Percentiles rank a stretch among this genome's conserved stretches.
These are phyloP conservation scores for Sitodiplosis mosellana DNA, from an alignment of 1,140 invertebrate species.

Conservation along the genomic window DNA sequence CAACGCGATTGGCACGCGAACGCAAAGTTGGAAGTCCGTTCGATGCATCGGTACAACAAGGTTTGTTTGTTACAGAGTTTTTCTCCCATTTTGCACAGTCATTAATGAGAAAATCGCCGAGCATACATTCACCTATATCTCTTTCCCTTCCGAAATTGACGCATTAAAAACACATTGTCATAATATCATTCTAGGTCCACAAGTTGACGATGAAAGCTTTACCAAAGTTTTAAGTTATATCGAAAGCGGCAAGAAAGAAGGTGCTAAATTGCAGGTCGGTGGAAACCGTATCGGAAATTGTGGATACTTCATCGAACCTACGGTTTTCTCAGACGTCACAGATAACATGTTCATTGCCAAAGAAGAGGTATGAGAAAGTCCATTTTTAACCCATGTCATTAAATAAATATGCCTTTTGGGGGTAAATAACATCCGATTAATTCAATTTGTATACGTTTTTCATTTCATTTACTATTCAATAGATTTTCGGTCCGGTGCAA, in stretches of 20 bases:
- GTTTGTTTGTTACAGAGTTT: too few relatives aligned
- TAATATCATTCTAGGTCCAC: conserved; percentile 32
- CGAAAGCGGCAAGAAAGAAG: conserved; percentile 47
- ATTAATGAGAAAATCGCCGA: too few relatives aligned
- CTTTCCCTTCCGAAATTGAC: too few relatives aligned
- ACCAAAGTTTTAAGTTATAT: conserved; percentile 48
- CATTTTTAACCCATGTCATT: not conserved
- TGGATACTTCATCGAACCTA: conserved; percentile 63
- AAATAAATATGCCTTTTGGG: too few relatives aligned
- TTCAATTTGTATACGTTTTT: not conserved
- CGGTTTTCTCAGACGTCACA: conserved; percentile 59
- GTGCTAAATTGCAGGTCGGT: conserved; percentile 49
- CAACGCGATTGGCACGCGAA: conserved; percentile 41
- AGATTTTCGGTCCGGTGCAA: conserved; percentile 85
- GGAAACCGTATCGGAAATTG: conserved; percentile 39
- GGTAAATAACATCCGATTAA: too few relatives aligned
- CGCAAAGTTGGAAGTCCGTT: conserved; percentile 69
- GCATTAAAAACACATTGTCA: too few relatives aligned
- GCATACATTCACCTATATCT: too few relatives aligned
- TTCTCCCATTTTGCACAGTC: too few relatives aligned
- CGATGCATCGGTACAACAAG: conserved; percentile 42
- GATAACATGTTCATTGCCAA: conserved; percentile 65
- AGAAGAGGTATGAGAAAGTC: conserved; percentile 38
- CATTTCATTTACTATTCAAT: conserved; percentile 5
- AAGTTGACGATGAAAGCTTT: conserved; percentile 49